Conservation (phyloP, 2,888 invertebrate genomes). For the Stenurella melanura region DNA sequence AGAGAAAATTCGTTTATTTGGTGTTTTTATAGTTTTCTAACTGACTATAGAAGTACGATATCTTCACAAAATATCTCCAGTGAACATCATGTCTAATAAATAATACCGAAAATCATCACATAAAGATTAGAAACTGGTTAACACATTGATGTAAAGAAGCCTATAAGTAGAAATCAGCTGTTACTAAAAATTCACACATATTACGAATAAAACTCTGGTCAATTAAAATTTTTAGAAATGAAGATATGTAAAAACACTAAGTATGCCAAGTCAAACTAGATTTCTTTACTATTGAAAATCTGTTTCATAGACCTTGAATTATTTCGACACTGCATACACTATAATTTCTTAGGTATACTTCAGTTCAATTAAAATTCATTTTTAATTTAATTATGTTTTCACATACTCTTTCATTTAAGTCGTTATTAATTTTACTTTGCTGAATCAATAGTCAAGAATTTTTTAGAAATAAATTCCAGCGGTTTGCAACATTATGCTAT, state of each 20-base stretch:
- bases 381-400: not conserved
- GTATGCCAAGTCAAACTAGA: slow-evolving; percentile 40
- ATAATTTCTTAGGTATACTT: not conserved
- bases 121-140: no score
- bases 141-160: no score
- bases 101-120: no score
- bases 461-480: not conserved
- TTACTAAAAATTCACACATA: not conserved
- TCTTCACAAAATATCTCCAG: no score
- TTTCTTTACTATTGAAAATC: slow-evolving; percentile 37
- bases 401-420: not conserved
- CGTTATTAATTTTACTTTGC: not conserved
- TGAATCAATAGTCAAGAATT: not conserved
- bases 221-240: not conserved
- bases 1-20: no score
- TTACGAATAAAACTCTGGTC: not conserved
- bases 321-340: slow-evolving; percentile 31
- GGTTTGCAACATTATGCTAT: not conserved
- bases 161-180: not conserved
- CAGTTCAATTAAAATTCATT: slow-evolving; percentile 5
- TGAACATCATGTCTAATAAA: no score
- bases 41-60: no score
- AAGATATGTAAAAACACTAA: slow-evolving; percentile 21
- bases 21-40: no score
- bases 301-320: slow-evolving; percentile 24